Evolutionary conservation across 2,888 invertebrate species (phyloP), one percentile per base, ranked within the genome.

Genomic region (Cylloceria caligata): DNA sequence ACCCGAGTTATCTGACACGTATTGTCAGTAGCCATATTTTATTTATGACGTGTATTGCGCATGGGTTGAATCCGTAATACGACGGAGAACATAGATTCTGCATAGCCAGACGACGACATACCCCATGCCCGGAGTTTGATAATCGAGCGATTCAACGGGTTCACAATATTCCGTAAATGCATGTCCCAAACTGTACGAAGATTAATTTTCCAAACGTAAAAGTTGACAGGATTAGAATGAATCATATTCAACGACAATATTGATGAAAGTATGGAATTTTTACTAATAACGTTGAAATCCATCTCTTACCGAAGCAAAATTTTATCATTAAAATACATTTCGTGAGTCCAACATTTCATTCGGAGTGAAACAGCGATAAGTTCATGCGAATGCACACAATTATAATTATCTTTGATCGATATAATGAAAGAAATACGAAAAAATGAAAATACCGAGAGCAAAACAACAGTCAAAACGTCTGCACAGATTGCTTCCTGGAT

Each of bases 11-110:
- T 81, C 86, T 85, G 86, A 87, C 84, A 86, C 85, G 85, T 84
- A 87, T 88, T 88, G 87, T 88, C 85, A 75, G 69, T 62, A 78
- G 78, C 79, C 83, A 87, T 88, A 87, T 88, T 88, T 88, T 85
- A 87, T 87, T 87, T 83, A 82, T 83, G 85, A 86, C 84, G 79
- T 83, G 85, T 85, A 86, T 86, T 85, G 81, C 80, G 78, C 83
- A 77, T 78, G 71, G 60, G 82, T 75, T 84, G 84, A 87, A 88
- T 88, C 83, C 83, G 78, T 80, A 84, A 83, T 81, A 68, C 69
- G 45, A 72, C 75, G 34, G 65, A 42, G 74, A 49, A 77, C 62
- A 75, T 68, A 77, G 73, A 62, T 73, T 77, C 62, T 27, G 39
- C 45, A 69, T 60, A 74, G 57, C 62, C 62, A 42, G 62, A 9